A percentile compares a stretch with the other conserved stretches of the same genome.
phyloP scores from a whole-genome alignment of 1,140 invertebrate species.

The Ruditapes philippinarum region DNA sequence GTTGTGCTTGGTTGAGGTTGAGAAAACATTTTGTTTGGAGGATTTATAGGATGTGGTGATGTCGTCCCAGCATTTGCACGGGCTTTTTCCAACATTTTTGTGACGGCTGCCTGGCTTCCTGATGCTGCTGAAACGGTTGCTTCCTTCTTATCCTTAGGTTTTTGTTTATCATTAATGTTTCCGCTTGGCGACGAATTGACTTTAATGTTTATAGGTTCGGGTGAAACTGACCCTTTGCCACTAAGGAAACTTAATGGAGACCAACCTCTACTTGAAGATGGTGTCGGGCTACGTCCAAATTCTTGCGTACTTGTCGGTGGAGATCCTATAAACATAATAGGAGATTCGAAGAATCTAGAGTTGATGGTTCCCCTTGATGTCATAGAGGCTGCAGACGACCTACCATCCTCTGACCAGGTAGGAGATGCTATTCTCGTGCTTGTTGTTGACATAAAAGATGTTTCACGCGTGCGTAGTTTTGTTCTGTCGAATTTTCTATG shows the following conservation, averaged over 20 bases:
- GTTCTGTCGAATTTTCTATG: conserved; percentile 12
- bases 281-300: conserved; percentile 8
- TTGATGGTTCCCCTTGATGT: not conserved
- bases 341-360: conserved; percentile 45
- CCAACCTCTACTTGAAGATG: not conserved
- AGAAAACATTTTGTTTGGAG: not conserved
- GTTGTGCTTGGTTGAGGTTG: not conserved
- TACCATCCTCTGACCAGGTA: conserved; percentile 45
- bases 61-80: not conserved
- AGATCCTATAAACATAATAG: conserved; percentile 37
- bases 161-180: not conserved
- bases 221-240: not conserved
- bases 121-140: not conserved
- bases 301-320: conserved; percentile 32
- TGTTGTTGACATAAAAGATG: not conserved
- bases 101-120: not conserved
- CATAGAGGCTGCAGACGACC: conserved; percentile 15
- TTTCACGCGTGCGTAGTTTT: not conserved
- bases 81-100: conserved; percentile 24
- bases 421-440: not conserved
- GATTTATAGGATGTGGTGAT: not conserved
- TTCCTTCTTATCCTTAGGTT: not conserved
- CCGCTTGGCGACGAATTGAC: not conserved
- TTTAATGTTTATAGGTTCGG: not conserved
- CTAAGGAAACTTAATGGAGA: not conserved